phyloP scores from a whole-genome alignment of 2,797 vertebrate genomes.

The Petrocephalus schoutedeni region DNA sequence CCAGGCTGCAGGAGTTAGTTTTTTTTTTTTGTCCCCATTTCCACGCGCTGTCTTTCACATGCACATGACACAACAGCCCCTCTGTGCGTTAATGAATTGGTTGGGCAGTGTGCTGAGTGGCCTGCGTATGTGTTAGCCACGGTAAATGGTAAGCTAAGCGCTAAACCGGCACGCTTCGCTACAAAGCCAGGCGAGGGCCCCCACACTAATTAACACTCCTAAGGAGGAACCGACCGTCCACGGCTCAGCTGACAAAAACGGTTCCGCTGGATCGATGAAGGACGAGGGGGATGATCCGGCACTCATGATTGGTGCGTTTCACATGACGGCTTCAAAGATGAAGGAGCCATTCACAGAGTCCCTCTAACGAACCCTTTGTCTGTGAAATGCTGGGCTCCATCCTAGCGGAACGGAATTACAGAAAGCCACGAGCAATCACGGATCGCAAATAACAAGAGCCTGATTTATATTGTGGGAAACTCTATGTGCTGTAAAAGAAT shows the following conservation, averaged over 20 bases:
- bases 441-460: background rate
- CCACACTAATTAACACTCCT: constrained; percentile 10
- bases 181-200: background rate
- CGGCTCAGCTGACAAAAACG: constrained; percentile 10
- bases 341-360: background rate
- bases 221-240: constrained; percentile 4
- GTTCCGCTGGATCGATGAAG: constrained; percentile 20
- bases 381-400: background rate
- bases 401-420: constrained; percentile 10
- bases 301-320: constrained; percentile 4
- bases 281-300: background rate
- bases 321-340: background rate
- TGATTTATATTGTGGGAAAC: constrained; percentile 1
- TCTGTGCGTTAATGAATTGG: background rate
- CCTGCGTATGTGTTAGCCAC: background rate
- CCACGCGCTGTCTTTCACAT: background rate
- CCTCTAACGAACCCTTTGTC: background rate
- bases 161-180: background rate
- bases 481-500: background rate
- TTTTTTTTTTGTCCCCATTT: background rate
- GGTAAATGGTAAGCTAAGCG: background rate
- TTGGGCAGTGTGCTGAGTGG: background rate
- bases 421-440: background rate
- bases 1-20: background rate
- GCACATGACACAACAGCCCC: background rate